phyloP scores from a whole-genome alignment of 37 sponge, comb jelly and placozoan genomes.

The Lycopodina hypogea region DNA sequence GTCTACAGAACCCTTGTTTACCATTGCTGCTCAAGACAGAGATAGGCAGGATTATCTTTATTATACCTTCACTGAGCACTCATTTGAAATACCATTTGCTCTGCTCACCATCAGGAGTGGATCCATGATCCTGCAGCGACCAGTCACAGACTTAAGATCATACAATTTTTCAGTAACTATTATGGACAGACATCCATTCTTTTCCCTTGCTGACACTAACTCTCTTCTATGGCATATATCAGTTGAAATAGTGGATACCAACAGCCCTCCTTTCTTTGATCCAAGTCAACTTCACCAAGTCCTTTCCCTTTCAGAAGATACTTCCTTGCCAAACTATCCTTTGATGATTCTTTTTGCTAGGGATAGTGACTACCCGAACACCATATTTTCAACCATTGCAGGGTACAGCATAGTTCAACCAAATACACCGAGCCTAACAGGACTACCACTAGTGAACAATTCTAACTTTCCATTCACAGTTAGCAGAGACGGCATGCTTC shows the following conservation, averaged over 20 bases:
- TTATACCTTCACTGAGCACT: background rate
- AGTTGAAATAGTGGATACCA: slow-evolving; percentile 41
- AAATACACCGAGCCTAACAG: background rate
- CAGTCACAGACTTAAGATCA: slow-evolving; percentile 16
- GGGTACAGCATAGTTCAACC: slow-evolving; percentile 16
- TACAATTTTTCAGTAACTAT: slow-evolving; percentile 45
- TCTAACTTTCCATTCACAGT: slow-evolving; percentile 28
- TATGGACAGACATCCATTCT: slow-evolving; percentile 39
- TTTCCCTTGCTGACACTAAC: slow-evolving; percentile 31
- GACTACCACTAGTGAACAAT: background rate
- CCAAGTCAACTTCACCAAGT: slow-evolving; percentile 10
- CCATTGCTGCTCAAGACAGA: slow-evolving; percentile 34
- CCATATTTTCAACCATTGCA: slow-evolving; percentile 32
- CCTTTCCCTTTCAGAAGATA: slow-evolving; percentile 15
- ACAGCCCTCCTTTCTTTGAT: slow-evolving; percentile 57
- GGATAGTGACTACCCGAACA: slow-evolving; percentile 51
- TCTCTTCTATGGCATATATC: slow-evolving; percentile 36
- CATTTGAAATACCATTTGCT: slow-evolving; percentile 32
- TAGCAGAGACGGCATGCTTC: slow-evolving; percentile 14
- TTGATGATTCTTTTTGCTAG: slow-evolving; percentile 29
- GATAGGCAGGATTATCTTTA: slow-evolving; percentile 42
- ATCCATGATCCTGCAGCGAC: slow-evolving; percentile 23
- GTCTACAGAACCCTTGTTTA: slow-evolving; percentile 34
- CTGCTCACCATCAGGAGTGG: slow-evolving; percentile 42
- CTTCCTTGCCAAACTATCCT: background rate